These are phyloP conservation scores for Oithona nana DNA, from an alignment of 2,888 invertebrate species.

Conservation along the genomic window DNA sequence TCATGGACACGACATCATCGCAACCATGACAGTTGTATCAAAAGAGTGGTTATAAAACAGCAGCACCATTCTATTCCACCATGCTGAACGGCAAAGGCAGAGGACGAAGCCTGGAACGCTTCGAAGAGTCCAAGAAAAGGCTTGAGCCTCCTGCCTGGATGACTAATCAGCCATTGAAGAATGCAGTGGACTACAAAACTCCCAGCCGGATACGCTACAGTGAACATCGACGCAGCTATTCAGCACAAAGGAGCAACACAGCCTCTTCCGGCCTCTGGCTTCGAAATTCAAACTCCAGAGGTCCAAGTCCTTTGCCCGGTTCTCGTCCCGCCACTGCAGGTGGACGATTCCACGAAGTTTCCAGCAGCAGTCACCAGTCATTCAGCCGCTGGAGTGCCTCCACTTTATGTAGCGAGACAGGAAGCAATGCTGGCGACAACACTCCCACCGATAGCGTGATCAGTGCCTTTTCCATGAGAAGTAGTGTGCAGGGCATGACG, in stretches of 20 bases:
- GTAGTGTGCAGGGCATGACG: neutral
- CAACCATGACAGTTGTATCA: no score
- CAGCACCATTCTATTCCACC: no score
- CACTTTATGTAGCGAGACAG: neutral
- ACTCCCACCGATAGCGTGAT: neutral
- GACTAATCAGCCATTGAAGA: no score
- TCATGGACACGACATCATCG: no score
- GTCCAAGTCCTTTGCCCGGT: neutral
- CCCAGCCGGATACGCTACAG: neutral
- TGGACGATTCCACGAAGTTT: neutral
- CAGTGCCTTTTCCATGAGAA: neutral
- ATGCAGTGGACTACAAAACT: neutral
- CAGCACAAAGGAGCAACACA: neutral
- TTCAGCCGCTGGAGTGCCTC: neutral
- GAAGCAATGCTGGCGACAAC: neutral
- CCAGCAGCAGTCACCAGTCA: no score
- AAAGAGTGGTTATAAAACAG: no score
- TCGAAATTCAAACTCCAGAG: no score
- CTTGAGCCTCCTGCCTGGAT: neutral
- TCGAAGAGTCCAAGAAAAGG: neutral
- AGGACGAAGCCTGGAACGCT: neutral
- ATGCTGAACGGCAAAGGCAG: no score
- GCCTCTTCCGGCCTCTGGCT: no score
- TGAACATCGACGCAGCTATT: neutral
- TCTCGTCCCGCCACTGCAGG: neutral